A percentile compares a stretch with the other conserved stretches of the same genome.
These are phyloP conservation scores for Echeneis naucrates DNA, from an alignment of 2,797 vertebrate genomes.

Conservation along the genomic window DNA sequence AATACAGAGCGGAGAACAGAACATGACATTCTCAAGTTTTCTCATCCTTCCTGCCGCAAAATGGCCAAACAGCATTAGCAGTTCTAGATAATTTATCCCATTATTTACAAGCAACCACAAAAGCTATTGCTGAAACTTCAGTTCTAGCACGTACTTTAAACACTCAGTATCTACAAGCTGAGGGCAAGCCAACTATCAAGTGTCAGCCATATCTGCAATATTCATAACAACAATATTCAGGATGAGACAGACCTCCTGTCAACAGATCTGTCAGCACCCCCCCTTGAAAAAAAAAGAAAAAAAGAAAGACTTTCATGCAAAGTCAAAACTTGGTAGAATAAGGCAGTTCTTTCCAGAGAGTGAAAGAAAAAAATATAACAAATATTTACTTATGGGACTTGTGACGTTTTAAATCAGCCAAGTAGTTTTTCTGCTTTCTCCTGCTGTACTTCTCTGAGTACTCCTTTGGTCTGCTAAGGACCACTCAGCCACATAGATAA, in stretches of 20 bases:
- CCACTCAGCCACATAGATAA: constrained; percentile 4
- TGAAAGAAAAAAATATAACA: neutral
- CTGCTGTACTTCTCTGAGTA: constrained; percentile 1
- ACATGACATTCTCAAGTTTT: constrained; percentile 29
- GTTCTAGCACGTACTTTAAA: constrained; percentile 17
- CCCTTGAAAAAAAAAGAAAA: too few species aligned
- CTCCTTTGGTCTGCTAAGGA: constrained; percentile 35
- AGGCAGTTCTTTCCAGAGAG: neutral
- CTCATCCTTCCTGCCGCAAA: constrained; percentile 58
- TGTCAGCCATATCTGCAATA: neutral
- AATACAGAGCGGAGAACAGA: constrained; percentile 19
- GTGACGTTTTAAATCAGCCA: constrained; percentile 10
- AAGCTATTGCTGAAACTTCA: constrained; percentile 40
- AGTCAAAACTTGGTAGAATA: neutral
- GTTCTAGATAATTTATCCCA: constrained; percentile 57
- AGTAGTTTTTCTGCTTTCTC: neutral
- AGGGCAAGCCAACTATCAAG: constrained; percentile 19
- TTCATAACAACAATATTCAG: neutral
- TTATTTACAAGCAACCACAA: constrained; percentile 18
- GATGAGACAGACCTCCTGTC: neutral
- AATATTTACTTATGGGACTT: constrained; percentile 10
- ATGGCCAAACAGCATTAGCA: constrained; percentile 40
- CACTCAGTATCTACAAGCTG: constrained; percentile 10
- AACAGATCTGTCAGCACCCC: constrained; percentile 1
- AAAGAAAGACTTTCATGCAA: neutral